Percentiles rank a stretch among this genome's conserved stretches.
phyloP scores from a whole-genome alignment of 2,113 vertebrate genomes.

The Hepsetus odoe region DNA sequence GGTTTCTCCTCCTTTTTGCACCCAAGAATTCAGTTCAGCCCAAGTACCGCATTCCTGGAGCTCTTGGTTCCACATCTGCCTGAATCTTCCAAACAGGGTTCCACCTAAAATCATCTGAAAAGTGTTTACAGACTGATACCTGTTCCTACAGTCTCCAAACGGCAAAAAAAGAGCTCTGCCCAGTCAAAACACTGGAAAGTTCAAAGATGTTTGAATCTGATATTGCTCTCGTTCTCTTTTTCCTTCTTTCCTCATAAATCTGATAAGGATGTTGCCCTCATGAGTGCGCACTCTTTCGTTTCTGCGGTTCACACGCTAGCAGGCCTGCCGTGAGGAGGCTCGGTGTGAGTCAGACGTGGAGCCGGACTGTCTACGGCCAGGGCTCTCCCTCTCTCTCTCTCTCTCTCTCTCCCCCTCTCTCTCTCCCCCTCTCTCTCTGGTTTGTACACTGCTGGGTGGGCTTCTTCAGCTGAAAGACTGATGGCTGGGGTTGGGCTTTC shows the following conservation, averaged over 20 bases:
- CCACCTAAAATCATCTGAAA: neutral
- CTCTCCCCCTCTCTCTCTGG: conserved; percentile 2
- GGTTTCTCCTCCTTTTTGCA: no score
- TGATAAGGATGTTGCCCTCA: conserved; percentile 49
- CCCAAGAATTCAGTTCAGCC: no score
- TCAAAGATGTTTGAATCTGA: conserved; percentile 40
- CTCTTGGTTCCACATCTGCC: neutral
- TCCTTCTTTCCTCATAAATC: conserved; percentile 35
- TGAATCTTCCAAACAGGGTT: neutral
- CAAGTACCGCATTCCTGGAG: no score
- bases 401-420: conserved; percentile 7
- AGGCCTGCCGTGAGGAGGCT: neutral
- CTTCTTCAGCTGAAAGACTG: conserved; percentile 24
- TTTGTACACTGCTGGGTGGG: conserved; percentile 36
- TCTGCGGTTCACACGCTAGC: conserved; percentile 49
- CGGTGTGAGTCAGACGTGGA: conserved; percentile 35
- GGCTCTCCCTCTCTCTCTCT: neutral
- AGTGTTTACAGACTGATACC: conserved; percentile 24
- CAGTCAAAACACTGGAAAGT: conserved; percentile 30
- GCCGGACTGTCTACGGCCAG: conserved; percentile 45
- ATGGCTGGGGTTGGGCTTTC: neutral
- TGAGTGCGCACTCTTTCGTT: conserved; percentile 35
- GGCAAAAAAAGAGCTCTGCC: neutral
- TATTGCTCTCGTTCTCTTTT: conserved; percentile 16
- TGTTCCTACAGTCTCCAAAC: neutral